phyloP scores from a whole-genome alignment of 2,888 invertebrate genomes.

The Papilio protenor region DNA sequence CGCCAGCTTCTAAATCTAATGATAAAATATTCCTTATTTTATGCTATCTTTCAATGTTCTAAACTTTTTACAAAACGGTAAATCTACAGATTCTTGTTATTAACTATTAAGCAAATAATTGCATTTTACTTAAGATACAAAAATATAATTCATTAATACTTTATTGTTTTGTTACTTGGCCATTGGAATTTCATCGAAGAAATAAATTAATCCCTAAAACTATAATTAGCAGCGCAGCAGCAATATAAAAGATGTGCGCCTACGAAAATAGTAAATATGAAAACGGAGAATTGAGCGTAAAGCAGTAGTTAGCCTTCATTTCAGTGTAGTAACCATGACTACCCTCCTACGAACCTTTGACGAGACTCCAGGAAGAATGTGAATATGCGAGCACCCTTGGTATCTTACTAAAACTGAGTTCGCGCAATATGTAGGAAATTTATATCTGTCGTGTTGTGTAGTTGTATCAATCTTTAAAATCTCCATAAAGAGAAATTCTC shows the following conservation, averaged over 20 bases:
- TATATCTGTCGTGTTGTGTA: neutral
- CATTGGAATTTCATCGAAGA: too few species aligned
- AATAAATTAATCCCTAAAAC: neutral
- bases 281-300: neutral
- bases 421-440: neutral
- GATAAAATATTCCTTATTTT: constrained; percentile 83
- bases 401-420: neutral
- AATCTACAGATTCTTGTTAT: neutral
- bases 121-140: neutral
- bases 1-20: constrained; percentile 82
- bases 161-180: too few species aligned
- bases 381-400: neutral
- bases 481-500: neutral
- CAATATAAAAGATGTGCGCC: neutral
- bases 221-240: neutral
- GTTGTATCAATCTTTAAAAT: neutral
- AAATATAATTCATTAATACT: too few species aligned
- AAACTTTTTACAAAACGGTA: constrained; percentile 62
- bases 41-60: constrained; percentile 74
- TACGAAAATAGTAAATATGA: neutral
- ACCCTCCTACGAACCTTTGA: neutral
- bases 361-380: neutral
- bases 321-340: neutral
- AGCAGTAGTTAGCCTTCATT: neutral
- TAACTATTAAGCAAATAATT: neutral